A percentile compares a stretch with the other conserved stretches of the same genome.
Evolutionary conservation across 2,113 vertebrate species (phyloP).

Genomic region (Fulmarus glacialis): DNA sequence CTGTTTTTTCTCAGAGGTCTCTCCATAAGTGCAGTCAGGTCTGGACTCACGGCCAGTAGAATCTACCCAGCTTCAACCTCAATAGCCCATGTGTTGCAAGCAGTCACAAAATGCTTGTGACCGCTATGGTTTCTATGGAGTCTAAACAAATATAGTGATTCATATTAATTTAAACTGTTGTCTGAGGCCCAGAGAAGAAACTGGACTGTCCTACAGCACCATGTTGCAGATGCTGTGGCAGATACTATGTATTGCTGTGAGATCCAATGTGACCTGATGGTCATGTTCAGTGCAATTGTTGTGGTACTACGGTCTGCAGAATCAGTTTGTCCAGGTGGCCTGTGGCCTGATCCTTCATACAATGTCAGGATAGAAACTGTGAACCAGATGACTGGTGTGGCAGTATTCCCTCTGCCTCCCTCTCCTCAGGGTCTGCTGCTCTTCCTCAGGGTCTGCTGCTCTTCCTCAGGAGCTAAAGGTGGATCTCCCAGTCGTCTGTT

Average conservation of each 20-base stretch:
- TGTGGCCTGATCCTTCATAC: background rate
- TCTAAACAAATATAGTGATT: background rate
- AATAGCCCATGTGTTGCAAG: background rate
- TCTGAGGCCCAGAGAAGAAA: background rate
- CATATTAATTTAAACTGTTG: background rate
- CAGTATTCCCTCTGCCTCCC: background rate
- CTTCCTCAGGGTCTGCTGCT: background rate
- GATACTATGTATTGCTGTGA: background rate
- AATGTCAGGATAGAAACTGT: background rate
- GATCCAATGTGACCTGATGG: background rate
- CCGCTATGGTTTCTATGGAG: background rate
- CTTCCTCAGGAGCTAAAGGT: background rate
- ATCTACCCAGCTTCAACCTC: background rate
- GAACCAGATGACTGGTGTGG: background rate
- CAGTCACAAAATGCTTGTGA: background rate
- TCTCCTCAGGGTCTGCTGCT: background rate
- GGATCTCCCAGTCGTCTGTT: background rate
- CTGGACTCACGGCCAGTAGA: background rate
- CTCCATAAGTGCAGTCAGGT: background rate
- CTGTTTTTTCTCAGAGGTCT: background rate
- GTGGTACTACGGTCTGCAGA: background rate
- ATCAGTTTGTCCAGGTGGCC: background rate
- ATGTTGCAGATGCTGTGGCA: background rate
- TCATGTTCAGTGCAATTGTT: background rate
- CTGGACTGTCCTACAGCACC: background rate